Base-by-base conservation (phyloP, 2,888 invertebrate species). In the Tiliacea aurago region DNA sequence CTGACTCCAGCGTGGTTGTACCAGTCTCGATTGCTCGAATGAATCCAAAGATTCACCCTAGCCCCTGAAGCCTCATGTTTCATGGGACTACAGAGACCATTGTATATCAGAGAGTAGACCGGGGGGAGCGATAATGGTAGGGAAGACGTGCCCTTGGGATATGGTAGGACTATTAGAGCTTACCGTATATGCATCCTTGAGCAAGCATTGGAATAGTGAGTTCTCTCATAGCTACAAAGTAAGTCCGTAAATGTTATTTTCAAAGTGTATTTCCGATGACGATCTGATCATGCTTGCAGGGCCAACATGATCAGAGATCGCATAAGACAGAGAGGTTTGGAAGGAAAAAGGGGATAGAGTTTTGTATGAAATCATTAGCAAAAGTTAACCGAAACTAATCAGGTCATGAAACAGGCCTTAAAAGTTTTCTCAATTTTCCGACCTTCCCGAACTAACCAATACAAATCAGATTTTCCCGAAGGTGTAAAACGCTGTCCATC, bases 401-500 rank as follows among this genome's bases (percentile, higher is more conserved):
- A 9, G 9, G 3, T 9, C 15, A 15, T 33, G 20, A 67, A 47
- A 47, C 28, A 75, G 76, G 6, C n/a, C 15, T 66, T 47, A 41
- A 41, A 49, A 58, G n/a, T 51, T 20, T 10, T 15, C 28, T 9
- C 1, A 33, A 18, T 33, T 33, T 18, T 33, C 28, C 18, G 9
- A 28, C 9, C 28, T 28, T 33, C 9, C 1, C 56, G 56, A 33
- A 33, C 56, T 28, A 18, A 9, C 10, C 18, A 18, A 23, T 70
- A 23, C 33, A 43, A 47, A 33, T 49, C 33, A 37, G 23, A n/a
- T 71, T 56, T 51, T 23, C 62, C 56, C 28, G 10, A 62, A 77
- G 56, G 45, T 49, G 45, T 62, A 23, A 23, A 83, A 15, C 45
- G 28, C 13, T 49, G 68, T 68, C 65, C 75, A 68, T 56, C 33